Evolutionary conservation across 2,113 vertebrate genomes (phyloP).

Genomic region (Pseudorhombus dupliciocellatus): DNA sequence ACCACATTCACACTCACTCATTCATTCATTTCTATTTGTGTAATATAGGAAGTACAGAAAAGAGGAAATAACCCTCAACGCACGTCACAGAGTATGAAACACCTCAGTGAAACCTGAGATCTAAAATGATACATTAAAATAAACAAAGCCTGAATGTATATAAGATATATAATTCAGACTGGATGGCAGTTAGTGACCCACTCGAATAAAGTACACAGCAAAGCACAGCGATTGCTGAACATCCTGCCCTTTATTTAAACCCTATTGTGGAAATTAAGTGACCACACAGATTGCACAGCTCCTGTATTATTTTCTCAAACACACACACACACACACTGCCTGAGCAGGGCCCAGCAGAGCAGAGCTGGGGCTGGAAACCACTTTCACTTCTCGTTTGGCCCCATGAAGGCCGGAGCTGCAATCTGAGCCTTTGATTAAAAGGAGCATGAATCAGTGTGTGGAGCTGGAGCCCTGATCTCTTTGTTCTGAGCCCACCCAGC

Average conservation of each 20-base stretch:
- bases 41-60: neutral
- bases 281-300: neutral
- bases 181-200: too few species aligned
- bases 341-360: neutral
- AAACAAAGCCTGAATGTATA: too few species aligned
- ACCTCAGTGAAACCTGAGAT: neutral
- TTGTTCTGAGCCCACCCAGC: slow-evolving; percentile 55
- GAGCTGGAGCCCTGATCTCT: slow-evolving; percentile 19
- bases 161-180: too few species aligned
- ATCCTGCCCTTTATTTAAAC: too few species aligned
- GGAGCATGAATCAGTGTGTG: neutral
- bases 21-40: too few species aligned
- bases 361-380: neutral
- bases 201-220: too few species aligned
- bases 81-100: neutral
- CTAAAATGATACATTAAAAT: neutral
- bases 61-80: neutral
- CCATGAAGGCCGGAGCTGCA: neutral
- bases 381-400: slow-evolving; percentile 16
- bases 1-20: neutral
- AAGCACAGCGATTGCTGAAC: too few species aligned
- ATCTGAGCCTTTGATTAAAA: neutral
- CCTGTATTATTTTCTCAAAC: neutral
- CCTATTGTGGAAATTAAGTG: neutral
- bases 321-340: neutral